Base-by-base conservation (phyloP, 2,797 vertebrate genomes). In the Liparis tanakae region DNA sequence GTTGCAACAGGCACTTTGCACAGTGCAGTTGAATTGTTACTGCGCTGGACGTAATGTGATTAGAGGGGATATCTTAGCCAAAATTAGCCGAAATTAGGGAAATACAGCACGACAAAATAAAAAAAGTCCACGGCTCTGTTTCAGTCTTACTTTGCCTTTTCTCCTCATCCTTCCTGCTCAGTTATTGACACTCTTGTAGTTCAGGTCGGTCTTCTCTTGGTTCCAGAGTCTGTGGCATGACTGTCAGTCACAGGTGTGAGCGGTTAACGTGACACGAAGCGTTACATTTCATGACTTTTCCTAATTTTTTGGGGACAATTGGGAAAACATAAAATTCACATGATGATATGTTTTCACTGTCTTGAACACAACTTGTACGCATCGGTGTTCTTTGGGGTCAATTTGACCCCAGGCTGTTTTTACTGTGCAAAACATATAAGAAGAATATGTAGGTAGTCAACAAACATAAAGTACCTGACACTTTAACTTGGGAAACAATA, bases 171-270 rank as follows among this genome's bases (percentile, higher is more conserved):
- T 25, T 54, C 30, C 53, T 25, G 22, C 18, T 20, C 51, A 2
- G 0, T 61, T 51, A 33, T 43, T 69, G 59, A 53, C 13, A 14
- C 20, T 74, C 30, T 73, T 22, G 44, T 58, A 13, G 41, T 43
- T 53, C 20, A 41, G 25, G 41, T 53, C 33, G 20, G 22, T 70
- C 17, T 48, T 54, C 48, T 64, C 51, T 76, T 60, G 68, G 33
- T 53, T 75, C 66, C 79, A 80, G 50, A 68, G 37, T 60, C 33
- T 4, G 58, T 66, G 50, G 66, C 36, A 39, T 80, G 75, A 81
- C 70, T 80, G 80, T 53, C 57, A 70, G 64, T 51, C 63, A 25
- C 84, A 85, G 76, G 84, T 85, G 75, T 74, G 61, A 76, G 56
- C 59, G 61, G 51, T 70, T 72, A 66, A 7, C n/a, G 46, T 66